These are phyloP conservation scores for Tenrec ecaudatus DNA, from an alignment of 2,113 vertebrate genomes.

Conservation along the genomic window DNA sequence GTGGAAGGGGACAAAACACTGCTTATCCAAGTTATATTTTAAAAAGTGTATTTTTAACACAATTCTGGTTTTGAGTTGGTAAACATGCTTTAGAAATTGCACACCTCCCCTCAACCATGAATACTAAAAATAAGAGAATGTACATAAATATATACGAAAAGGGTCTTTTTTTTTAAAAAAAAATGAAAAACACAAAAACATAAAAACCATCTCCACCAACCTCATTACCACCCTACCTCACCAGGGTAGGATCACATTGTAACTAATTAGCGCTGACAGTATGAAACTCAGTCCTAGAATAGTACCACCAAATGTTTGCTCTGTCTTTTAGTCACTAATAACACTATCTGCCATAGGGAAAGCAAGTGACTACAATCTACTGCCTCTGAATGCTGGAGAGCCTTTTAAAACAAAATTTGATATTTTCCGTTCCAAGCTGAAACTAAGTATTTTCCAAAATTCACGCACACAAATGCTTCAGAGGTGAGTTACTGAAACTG, in stretches of 20 bases:
- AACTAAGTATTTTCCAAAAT: conserved; percentile 60
- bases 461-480: background rate
- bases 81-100: conserved; percentile 71
- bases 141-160: conserved; percentile 48
- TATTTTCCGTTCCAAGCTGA: conserved; percentile 61
- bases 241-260: background rate
- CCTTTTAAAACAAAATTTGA: conserved; percentile 57
- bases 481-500: conserved; percentile 63
- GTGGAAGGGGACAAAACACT: conserved; percentile 71
- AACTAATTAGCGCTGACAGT: conserved; percentile 21
- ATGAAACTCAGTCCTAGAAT: background rate
- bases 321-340: conserved; percentile 47
- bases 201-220: conserved; percentile 26
- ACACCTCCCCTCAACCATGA: background rate
- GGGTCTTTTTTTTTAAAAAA: background rate
- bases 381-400: conserved; percentile 47
- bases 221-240: background rate
- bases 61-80: conserved; percentile 63
- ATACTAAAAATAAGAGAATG: conserved; percentile 66
- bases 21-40: conserved; percentile 59
- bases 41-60: conserved; percentile 77
- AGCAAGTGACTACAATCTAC: conserved; percentile 9
- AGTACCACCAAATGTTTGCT: conserved; percentile 29
- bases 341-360: conserved; percentile 2
- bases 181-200: no score